These are phyloP conservation scores for Drosophila persimilis DNA, from an alignment of 1,140 invertebrate species.

Conservation along the genomic window DNA sequence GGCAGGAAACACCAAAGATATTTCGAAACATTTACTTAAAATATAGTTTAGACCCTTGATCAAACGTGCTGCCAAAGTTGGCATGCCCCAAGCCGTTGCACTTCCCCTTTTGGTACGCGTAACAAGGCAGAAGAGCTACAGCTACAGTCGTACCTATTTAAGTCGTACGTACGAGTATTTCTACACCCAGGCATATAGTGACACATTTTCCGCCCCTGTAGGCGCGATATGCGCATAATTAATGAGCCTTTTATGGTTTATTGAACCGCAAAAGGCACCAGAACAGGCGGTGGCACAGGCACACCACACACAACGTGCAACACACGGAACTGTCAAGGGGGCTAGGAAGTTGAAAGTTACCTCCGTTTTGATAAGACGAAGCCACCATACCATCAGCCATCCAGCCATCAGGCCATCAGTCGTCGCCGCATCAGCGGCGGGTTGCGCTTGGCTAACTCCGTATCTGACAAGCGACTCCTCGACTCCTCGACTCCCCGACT, in stretches of 20 bases:
- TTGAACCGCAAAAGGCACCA: constrained; percentile 73
- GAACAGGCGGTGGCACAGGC: constrained; percentile 21
- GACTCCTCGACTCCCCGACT: constrained; percentile 26
- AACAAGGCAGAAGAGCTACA: constrained; percentile 18
- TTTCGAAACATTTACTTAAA: too few species aligned
- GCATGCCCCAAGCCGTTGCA: neutral
- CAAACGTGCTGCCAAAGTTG: neutral
- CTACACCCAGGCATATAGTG: constrained; percentile 51
- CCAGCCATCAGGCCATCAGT: neutral
- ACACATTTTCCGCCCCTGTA: constrained; percentile 79
- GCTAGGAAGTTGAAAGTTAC: constrained; percentile 52
- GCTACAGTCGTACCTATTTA: constrained; percentile 5
- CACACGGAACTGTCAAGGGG: constrained; percentile 58
- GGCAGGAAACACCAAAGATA: too few species aligned
- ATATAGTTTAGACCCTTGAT: too few species aligned
- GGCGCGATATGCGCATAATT: constrained; percentile 83
- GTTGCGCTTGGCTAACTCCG: constrained; percentile 74
- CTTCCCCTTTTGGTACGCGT: constrained; percentile 2
- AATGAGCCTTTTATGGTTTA: constrained; percentile 83
- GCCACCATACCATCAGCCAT: constrained; percentile 8
- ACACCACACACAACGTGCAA: neutral
- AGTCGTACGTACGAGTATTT: constrained; percentile 15
- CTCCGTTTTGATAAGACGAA: constrained; percentile 57
- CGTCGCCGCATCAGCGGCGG: constrained; percentile 25
- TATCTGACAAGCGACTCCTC: constrained; percentile 19